phyloP scores from a whole-genome alignment of 2,113 vertebrate species.

The Dasypus novemcinctus region DNA sequence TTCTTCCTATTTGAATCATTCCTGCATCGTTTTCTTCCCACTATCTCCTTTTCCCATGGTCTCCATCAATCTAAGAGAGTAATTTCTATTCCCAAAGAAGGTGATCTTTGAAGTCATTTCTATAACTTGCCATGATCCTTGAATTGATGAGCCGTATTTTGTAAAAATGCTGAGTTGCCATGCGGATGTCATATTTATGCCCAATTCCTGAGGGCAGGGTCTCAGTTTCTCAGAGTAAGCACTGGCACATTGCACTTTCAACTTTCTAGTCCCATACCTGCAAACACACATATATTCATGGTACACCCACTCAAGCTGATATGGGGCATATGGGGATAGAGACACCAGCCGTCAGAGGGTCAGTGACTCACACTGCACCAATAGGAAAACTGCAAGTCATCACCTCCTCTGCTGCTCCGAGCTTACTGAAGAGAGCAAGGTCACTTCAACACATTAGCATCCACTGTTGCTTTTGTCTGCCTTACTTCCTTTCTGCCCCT shows the following conservation, averaged over 20 bases:
- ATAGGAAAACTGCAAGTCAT: not conserved
- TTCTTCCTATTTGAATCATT: not conserved
- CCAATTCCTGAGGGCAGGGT: not conserved
- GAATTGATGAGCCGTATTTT: slow-evolving; percentile 60
- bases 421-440: not conserved
- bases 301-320: not conserved
- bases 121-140: slow-evolving; percentile 59
- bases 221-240: not conserved
- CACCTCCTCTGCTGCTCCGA: not conserved
- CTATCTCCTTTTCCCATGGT: not conserved
- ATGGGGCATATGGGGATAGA: not conserved
- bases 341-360: not conserved
- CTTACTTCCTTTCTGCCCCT: not conserved
- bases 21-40: not conserved
- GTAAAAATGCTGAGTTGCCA: slow-evolving; percentile 61
- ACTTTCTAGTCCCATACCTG: not conserved
- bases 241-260: too few species aligned
- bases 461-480: not conserved
- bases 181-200: slow-evolving; percentile 10
- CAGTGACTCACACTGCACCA: not conserved
- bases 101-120: slow-evolving; percentile 69
- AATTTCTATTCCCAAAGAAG: slow-evolving; percentile 60
- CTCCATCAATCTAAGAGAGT: slow-evolving; percentile 59
- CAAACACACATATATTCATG: not conserved
- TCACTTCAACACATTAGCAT: not conserved